These are phyloP conservation scores for Salvelinus fontinalis DNA, from an alignment of 2,113 vertebrate species.

Conservation along the genomic window DNA sequence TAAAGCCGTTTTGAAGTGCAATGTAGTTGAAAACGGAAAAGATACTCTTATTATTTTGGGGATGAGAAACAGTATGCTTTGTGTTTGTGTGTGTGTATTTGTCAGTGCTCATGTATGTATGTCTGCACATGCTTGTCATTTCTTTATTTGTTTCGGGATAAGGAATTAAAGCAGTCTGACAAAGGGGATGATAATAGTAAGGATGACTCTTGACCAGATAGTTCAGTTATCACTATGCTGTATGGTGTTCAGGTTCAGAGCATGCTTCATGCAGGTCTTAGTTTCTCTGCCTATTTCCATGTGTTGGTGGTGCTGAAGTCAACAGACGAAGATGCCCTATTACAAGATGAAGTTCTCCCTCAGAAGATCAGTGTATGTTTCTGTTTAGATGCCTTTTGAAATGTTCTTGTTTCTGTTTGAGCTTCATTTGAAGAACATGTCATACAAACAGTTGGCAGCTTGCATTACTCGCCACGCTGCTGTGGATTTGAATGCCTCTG, in stretches of 20 bases:
- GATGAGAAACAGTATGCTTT: slow-evolving; percentile 6
- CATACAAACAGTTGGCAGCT: slow-evolving; percentile 21
- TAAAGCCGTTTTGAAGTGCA: slow-evolving; percentile 62
- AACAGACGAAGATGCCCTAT: background rate
- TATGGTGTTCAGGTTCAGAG: no score
- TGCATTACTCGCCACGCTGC: slow-evolving; percentile 9
- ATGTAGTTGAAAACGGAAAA: slow-evolving; percentile 34
- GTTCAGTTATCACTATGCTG: no score
- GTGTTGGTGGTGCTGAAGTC: slow-evolving; percentile 2
- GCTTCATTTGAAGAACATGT: slow-evolving; percentile 34
- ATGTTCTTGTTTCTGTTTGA: slow-evolving; percentile 26
- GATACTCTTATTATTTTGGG: slow-evolving; percentile 5
- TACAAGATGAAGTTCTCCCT: background rate
- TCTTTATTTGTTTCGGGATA: background rate
- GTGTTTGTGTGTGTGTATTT: slow-evolving; percentile 9
- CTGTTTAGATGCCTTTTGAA: slow-evolving; percentile 22
- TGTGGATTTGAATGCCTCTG: slow-evolving; percentile 29
- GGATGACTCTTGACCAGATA: no score
- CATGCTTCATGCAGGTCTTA: no score
- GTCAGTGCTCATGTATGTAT: no score
- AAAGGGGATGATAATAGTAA: slow-evolving; percentile 23
- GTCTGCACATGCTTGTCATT: no score
- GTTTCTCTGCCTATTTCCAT: slow-evolving; percentile 12
- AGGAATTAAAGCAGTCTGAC: slow-evolving; percentile 22
- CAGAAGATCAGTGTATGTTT: slow-evolving; percentile 24